These are phyloP conservation scores for Zoanthus sociatus DNA, from an alignment of 92 coral and sea anemone genomes.

Conservation along the genomic window DNA sequence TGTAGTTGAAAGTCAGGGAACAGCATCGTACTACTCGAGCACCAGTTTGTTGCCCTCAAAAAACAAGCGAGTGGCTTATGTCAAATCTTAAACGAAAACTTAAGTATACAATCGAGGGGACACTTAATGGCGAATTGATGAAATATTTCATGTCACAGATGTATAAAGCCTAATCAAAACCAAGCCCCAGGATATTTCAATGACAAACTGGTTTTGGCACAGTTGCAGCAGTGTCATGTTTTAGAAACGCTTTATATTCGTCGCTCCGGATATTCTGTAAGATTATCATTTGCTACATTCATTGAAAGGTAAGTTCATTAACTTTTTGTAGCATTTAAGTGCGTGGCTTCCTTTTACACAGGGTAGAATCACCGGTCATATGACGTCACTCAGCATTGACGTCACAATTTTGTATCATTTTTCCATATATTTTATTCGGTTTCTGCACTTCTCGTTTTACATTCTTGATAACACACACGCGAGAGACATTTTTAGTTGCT, in stretches of 20 bases:
- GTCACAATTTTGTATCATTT: too few species aligned
- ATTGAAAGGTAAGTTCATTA: neutral
- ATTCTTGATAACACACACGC: too few species aligned
- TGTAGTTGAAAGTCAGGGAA: too few species aligned
- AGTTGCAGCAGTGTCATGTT: constrained; percentile 9
- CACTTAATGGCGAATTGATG: neutral
- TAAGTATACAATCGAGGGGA: neutral
- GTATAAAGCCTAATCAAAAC: constrained; percentile 17
- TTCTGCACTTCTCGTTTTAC: too few species aligned
- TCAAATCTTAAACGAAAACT: neutral
- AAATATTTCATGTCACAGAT: constrained; percentile 1
- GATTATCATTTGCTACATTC: constrained; percentile 7
- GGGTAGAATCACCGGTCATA: too few species aligned
- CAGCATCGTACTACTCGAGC: neutral
- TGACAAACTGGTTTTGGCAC: constrained; percentile 23
- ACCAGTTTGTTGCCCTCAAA: neutral
- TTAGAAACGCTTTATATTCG: constrained; percentile 32
- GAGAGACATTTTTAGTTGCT: too few species aligned
- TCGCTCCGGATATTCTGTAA: constrained; percentile 16
- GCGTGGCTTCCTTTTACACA: too few species aligned
- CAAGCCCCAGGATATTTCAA: constrained; percentile 28
- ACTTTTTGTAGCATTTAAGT: neutral
- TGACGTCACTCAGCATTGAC: too few species aligned
- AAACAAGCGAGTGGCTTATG: too few species aligned
- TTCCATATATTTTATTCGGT: too few species aligned